Evolutionary conservation across 2,113 vertebrate genomes (phyloP).

Genomic region (Solea solea): DNA sequence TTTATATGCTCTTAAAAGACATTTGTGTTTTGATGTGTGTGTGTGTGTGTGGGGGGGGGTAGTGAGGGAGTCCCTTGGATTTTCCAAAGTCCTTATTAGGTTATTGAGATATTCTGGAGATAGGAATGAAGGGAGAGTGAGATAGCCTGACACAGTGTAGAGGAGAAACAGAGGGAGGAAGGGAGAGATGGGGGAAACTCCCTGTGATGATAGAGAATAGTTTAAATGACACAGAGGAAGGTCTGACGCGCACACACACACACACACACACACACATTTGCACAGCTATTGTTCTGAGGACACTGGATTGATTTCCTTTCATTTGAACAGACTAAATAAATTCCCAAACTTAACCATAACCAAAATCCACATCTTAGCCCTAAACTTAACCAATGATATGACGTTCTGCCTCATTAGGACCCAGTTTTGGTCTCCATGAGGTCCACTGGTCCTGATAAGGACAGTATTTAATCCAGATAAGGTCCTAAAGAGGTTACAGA

Average conservation of each 20-base stretch:
- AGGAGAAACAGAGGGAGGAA: background rate
- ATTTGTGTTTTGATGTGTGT: slow-evolving; percentile 25
- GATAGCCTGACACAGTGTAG: slow-evolving; percentile 1
- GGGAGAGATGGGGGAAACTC: slow-evolving; percentile 42
- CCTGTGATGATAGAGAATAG: slow-evolving; percentile 42
- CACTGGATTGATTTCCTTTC: too few species aligned
- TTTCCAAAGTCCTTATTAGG: slow-evolving; percentile 71
- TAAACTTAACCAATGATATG: too few species aligned
- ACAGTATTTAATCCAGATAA: too few species aligned
- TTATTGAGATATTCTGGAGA: slow-evolving; percentile 52
- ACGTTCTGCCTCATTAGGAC: too few species aligned
- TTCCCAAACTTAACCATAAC: too few species aligned
- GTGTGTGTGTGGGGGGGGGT: slow-evolving; percentile 11
- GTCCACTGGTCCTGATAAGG: too few species aligned
- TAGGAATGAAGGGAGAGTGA: slow-evolving; percentile 40
- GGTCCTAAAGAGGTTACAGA: too few species aligned
- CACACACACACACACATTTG: slow-evolving; percentile 3
- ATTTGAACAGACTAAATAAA: too few species aligned
- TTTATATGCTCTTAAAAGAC: slow-evolving; percentile 42
- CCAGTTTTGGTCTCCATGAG: too few species aligned
- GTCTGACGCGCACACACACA: slow-evolving; percentile 14
- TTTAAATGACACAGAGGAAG: slow-evolving; percentile 27
- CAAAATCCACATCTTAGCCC: too few species aligned
- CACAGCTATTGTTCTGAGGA: too few species aligned
- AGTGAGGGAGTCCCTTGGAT: slow-evolving; percentile 57